phyloP scores from a whole-genome alignment of 1,140 invertebrate species.

The Diabrotica undecimpunctata region DNA sequence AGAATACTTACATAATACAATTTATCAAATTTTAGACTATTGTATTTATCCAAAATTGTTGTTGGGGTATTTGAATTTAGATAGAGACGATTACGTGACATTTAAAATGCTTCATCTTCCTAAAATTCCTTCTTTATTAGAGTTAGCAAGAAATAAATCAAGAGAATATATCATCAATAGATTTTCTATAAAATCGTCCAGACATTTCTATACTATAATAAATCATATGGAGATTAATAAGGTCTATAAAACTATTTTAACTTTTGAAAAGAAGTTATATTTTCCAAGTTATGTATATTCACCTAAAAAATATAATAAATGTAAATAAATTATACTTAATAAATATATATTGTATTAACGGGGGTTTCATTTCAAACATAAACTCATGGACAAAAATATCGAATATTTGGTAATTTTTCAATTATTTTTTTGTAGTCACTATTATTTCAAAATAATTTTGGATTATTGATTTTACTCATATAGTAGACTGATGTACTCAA shows the following conservation, averaged over 20 bases:
- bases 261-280: slow-evolving; percentile 17
- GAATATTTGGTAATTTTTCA: too few relatives aligned
- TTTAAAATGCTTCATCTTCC: slow-evolving; percentile 7
- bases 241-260: slow-evolving; percentile 16
- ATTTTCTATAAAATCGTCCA: slow-evolving; percentile 11
- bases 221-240: slow-evolving; percentile 11
- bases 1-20: slow-evolving; percentile 16
- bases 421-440: too few relatives aligned
- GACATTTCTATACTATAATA: slow-evolving; percentile 15
- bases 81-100: slow-evolving; percentile 16
- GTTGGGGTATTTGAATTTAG: slow-evolving; percentile 12
- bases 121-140: slow-evolving; percentile 13
- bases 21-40: slow-evolving; percentile 17
- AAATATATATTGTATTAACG: too few relatives aligned
- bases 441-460: too few relatives aligned
- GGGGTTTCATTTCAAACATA: too few relatives aligned
- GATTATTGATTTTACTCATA: too few relatives aligned
- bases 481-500: too few relatives aligned
- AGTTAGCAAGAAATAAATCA: slow-evolving; percentile 15
- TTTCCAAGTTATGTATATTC: slow-evolving; percentile 7
- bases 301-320: not conserved
- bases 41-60: slow-evolving; percentile 18
- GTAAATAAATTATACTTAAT: not conserved
- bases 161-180: slow-evolving; percentile 14
- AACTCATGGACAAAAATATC: too few relatives aligned